Conservation (phyloP, 1,140 invertebrate species). For the Drosophila nigrodunni region DNA sequence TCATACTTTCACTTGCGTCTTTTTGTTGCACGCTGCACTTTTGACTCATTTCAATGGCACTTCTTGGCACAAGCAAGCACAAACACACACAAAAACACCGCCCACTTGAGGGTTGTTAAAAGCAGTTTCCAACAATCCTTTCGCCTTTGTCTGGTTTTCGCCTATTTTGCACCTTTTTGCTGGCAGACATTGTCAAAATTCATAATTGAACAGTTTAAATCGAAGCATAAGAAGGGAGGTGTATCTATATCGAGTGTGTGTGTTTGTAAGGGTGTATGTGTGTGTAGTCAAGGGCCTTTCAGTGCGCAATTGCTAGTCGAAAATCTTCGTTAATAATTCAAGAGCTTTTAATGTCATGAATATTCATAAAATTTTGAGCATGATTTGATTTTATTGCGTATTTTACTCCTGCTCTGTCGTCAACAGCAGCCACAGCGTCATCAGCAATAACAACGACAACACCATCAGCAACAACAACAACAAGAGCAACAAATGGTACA, state of each 20-base stretch:
- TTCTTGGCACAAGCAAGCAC: slow-evolving; percentile 34
- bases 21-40: slow-evolving; percentile 58
- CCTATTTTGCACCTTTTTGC: slow-evolving; percentile 71
- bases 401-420: slow-evolving; percentile 59
- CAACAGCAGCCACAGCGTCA: slow-evolving; percentile 33
- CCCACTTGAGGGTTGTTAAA: slow-evolving; percentile 60
- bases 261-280: slow-evolving; percentile 39
- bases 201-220: slow-evolving; percentile 77
- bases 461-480: slow-evolving; percentile 17
- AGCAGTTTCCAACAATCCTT: not conserved
- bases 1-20: slow-evolving; percentile 70
- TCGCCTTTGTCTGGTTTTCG: slow-evolving; percentile 48
- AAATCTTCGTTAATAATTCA: slow-evolving; percentile 82
- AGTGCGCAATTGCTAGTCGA: slow-evolving; percentile 74
- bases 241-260: slow-evolving; percentile 28
- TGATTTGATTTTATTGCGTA: slow-evolving; percentile 83
- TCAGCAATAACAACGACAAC: slow-evolving; percentile 26
- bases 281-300: slow-evolving; percentile 63
- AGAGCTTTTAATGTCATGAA: slow-evolving; percentile 83
- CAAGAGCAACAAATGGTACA: not conserved
- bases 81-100: slow-evolving; percentile 26
- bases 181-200: slow-evolving; percentile 76
- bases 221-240: slow-evolving; percentile 8
- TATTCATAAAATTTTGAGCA: slow-evolving; percentile 82
- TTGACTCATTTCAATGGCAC: slow-evolving; percentile 55